Evolutionary conservation across 2,888 invertebrate genomes (phyloP), one percentile per base, ranked within the genome.

Genomic region (Belgica antarctica): DNA sequence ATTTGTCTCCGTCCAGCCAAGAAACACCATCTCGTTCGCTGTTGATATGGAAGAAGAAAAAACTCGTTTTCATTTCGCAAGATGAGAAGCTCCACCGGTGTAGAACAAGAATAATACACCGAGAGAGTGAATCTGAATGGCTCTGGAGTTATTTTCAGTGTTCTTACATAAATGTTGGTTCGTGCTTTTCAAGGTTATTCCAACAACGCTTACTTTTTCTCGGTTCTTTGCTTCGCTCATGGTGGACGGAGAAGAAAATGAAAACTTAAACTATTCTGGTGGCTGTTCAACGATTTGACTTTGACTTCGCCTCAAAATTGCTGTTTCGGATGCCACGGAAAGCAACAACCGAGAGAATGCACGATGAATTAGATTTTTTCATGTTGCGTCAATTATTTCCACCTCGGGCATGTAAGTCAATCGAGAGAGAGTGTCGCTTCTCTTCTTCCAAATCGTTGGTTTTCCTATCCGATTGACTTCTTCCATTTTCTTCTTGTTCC

Each of bases 191-290:
- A 66, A 66, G 65, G 65, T 66, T 66, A 66, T 66, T 66, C 24
- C 65, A 66, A 66, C 65, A 66, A 27, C 65, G 65, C 27, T 66
- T 66, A 66, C 65, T 66, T 66, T 66, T 66, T 66, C 65, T 66
- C 46, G 22, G n/a, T n/a, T 46, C 22, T 52, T 22, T 4, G 2
- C 19, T 22, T n/a, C 2, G 52, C 2, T 17, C 12, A 5, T 52
- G 5, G 17, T 52, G 52, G 17, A n/a, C n/a, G 22, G 22, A 52
- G 52, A 52, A 52, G 52, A 52, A 52, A n/a, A 22, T 19, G 8
- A 41, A 41, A 41, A 22, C 7, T n/a, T n/a, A 41, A 41, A 41
- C 41, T 41, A 41, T 41, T 41, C 41, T 41, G 41, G n/a, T 41
- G 41, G 41, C 41, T 41, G n/a, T n/a, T n/a, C 41, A n/a, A 57